Evolutionary conservation across 2,797 vertebrate genomes (phyloP).

Genomic region (Anabas testudineus): DNA sequence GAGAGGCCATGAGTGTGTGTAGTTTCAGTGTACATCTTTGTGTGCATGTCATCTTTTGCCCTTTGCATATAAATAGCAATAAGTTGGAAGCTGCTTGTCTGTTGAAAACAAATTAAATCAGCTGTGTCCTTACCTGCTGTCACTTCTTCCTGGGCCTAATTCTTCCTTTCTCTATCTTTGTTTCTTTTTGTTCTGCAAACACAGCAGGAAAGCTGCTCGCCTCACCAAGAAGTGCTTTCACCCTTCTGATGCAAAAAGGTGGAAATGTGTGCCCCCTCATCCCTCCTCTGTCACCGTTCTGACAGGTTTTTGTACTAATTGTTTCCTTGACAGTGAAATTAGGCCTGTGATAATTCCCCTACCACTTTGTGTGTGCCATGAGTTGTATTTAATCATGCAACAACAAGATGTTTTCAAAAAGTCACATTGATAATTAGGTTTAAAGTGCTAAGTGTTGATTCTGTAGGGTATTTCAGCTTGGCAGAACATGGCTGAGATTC

Average conservation of each 20-base stretch:
- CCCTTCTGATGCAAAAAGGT: background rate
- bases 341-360: background rate
- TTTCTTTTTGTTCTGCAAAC: conserved; percentile 16
- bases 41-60: conserved; percentile 22
- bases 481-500: conserved; percentile 4
- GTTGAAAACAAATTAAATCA: conserved; percentile 57
- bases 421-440: conserved; percentile 18
- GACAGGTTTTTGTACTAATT: background rate
- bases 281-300: background rate
- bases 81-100: conserved; percentile 31
- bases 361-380: background rate
- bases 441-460: conserved; percentile 21
- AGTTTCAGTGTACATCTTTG: background rate
- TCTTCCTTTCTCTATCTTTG: conserved; percentile 36
- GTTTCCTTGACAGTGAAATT: conserved; percentile 10
- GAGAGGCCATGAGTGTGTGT: background rate
- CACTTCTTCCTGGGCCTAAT: conserved; percentile 15
- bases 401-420: conserved; percentile 26
- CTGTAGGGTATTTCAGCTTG: conserved; percentile 15
- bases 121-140: conserved; percentile 50
- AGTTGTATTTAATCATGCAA: conserved; percentile 21
- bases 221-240: background rate
- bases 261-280: too few species aligned
- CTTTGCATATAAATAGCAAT: conserved; percentile 49
- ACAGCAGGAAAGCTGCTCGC: background rate